Evolutionary conservation across 2,797 vertebrate genomes (phyloP).

Genomic region (Caiman crocodilus): DNA sequence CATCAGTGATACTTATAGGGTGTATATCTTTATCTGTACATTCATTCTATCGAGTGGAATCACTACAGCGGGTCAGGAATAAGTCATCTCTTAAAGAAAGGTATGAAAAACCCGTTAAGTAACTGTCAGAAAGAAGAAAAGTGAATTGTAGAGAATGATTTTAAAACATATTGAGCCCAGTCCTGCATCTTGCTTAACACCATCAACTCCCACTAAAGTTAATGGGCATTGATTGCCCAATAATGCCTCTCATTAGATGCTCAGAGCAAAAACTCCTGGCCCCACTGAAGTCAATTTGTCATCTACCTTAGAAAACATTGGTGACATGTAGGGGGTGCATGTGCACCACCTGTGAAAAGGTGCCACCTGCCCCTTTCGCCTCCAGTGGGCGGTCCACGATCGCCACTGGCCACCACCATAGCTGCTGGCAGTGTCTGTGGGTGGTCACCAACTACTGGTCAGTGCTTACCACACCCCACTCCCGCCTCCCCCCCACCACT

Average conservation of each 20-base stretch:
- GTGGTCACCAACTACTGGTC: no score
- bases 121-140: not conserved
- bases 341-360: no score
- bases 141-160: not conserved
- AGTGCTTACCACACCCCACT: no score
- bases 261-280: not conserved
- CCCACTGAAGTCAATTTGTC: not conserved
- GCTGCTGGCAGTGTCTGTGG: no score
- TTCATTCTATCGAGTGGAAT: not conserved
- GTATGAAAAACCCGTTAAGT: not conserved
- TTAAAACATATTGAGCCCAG: not conserved
- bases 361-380: no score
- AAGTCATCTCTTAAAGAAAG: not conserved
- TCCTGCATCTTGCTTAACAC: not conserved
- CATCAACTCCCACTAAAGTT: not conserved
- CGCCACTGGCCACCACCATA: no score
- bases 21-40: not conserved
- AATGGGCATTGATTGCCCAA: not conserved
- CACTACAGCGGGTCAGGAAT: not conserved
- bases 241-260: not conserved
- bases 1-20: not conserved
- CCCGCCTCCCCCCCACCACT: no score
- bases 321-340: no score
- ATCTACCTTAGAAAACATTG: no score
- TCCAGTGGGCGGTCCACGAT: no score